These are phyloP conservation scores for Muricea muricata DNA, from an alignment of 92 coral and sea anemone species.

Conservation along the genomic window DNA sequence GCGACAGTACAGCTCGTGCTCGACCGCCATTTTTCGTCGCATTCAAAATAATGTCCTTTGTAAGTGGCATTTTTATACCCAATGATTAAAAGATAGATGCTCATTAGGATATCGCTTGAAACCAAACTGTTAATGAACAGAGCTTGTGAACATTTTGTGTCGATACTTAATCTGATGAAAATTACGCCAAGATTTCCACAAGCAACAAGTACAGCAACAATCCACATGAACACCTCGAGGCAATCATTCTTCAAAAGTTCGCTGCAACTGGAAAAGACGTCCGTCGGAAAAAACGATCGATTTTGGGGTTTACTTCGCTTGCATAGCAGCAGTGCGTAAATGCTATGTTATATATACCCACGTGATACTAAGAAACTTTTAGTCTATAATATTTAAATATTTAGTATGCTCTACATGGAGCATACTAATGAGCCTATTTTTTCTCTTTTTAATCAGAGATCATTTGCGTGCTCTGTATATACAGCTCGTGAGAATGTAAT, in stretches of 20 bases:
- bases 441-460: no score
- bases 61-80: neutral
- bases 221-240: constrained; percentile 24
- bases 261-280: constrained; percentile 20
- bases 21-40: constrained; percentile 15
- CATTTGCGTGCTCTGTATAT: no score
- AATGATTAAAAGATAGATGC: constrained; percentile 19
- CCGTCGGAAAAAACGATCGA: neutral
- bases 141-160: neutral
- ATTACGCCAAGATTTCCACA: neutral
- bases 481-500: no score
- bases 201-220: neutral
- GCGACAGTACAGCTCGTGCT: constrained; percentile 34
- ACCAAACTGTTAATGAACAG: neutral
- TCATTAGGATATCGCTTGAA: constrained; percentile 7
- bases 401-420: no score
- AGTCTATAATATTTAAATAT: no score
- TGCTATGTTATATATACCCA: no score
- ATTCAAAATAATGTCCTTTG: constrained; percentile 5
- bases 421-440: no score
- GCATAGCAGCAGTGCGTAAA: constrained; percentile 15
- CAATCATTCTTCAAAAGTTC: constrained; percentile 17
- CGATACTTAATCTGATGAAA: neutral
- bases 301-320: neutral
- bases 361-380: no score